phyloP scores from a whole-genome alignment of 2,113 vertebrate species.

The Glaucomys volans region DNA sequence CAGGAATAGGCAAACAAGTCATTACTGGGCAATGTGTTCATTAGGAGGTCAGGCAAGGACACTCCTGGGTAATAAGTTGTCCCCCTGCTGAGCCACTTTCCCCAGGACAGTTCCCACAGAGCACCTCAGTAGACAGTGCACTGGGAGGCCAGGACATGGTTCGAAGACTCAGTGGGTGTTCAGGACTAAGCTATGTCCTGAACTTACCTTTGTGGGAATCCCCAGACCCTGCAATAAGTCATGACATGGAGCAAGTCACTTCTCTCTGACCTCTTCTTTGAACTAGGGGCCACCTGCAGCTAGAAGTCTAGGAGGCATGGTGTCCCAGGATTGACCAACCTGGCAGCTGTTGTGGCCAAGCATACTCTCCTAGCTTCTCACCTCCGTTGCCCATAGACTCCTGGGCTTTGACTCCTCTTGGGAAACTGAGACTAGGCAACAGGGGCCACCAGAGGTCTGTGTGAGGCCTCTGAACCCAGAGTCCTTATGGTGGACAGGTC shows the following conservation, averaged over 20 bases:
- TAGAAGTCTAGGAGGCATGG: neutral
- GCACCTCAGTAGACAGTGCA: neutral
- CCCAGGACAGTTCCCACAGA: neutral
- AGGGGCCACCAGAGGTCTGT: neutral
- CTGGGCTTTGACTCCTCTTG: neutral
- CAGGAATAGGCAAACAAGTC: constrained; percentile 30
- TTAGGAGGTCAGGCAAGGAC: neutral
- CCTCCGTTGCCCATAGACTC: neutral
- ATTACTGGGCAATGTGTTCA: constrained; percentile 25
- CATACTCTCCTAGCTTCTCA: neutral
- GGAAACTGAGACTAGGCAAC: neutral
- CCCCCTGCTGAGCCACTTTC: neutral
- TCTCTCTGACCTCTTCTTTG: neutral
- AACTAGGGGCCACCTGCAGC: too few species aligned
- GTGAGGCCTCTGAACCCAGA: neutral
- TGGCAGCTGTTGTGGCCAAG: neutral
- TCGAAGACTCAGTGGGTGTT: neutral
- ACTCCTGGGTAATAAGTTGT: neutral
- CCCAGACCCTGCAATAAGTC: neutral
- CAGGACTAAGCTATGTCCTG: neutral
- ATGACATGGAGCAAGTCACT: neutral
- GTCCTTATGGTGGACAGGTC: neutral
- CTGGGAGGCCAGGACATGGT: neutral
- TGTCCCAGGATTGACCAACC: neutral
- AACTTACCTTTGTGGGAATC: neutral